Evolutionary conservation across 2,888 invertebrate species (phyloP), one percentile per base, ranked within the genome.

Genomic region (Drosophila nigricruria): DNA sequence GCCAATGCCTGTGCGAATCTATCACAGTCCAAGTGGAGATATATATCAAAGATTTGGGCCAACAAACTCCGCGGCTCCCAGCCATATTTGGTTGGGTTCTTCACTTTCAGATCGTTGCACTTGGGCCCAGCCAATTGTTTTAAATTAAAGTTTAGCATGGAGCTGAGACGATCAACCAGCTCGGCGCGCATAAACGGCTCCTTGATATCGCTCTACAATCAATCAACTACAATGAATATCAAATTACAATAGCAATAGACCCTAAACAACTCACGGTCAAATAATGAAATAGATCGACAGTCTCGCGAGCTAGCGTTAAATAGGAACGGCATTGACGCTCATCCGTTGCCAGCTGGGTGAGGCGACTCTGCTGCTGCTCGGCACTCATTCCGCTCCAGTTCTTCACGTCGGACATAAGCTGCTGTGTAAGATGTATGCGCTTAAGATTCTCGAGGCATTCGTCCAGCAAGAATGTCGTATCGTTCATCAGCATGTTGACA

Each of bases 81-180:
- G 14, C 98, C 97, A 93, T 99, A 99, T 93, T 98, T 98, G 78
- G 97, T 97, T 1, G 98, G 97, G 85, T 97, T 97, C 65, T 96
- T 96, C 58, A 99, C 98, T 94, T 98, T 98, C 71, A 98, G 94
- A 92, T 96, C 96, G 93, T 97, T 97, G 94, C 98, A 99, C 93
- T 98, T 98, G 52, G 98, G 96, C 12, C 99, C 98, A 93, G 98
- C 98, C 56, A 99, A 94, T 92, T 99, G 99, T 92, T 97, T 97
- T 78, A 99, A 94, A 94, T 99, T 99, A 93, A 98, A 99, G 93
- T 99, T 99, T 80, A 99, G 94, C 99, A 99, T 99, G 65, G 99
- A 98, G 62, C 99, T 98, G 65, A 99, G 95, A 60, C 98, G 94
- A 91, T 98, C 98, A 47, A 97, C 98, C 75, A 99, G 94, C 93